Base-by-base conservation (phyloP, 2,113 vertebrate genomes). In the Coreoperca whiteheadi region DNA sequence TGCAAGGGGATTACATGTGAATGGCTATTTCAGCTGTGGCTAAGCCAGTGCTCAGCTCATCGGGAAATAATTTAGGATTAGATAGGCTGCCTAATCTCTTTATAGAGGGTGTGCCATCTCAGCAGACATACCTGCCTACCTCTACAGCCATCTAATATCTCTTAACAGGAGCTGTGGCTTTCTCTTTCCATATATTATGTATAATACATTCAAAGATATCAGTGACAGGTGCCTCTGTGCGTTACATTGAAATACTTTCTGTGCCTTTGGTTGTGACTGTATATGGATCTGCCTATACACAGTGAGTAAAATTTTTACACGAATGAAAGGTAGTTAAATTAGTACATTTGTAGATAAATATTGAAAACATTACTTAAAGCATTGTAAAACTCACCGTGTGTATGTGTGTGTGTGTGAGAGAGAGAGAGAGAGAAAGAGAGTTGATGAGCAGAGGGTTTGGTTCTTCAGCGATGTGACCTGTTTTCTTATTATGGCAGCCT, bases 21-120 rank as follows among this genome's bases (percentile, higher is more conserved):
- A 95, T 94, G 92, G 89, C 87, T 96, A 94, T 88, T 95, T 96
- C 94, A 96, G 96, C 96, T 96, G 95, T 93, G 94, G 94, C 95
- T 97, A 96, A 96, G 94, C 94, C 89, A 86, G 70, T 95, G 94
- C 95, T 96, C 95, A 96, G 92, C 94, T 93, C 86, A 88, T 94
- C 87, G 93, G 94, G 95, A 96, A 97, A 97, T 96, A 96, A 96
- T 97, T 97, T 97, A 93, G 96, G 97, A 99, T 99, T 98, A 98
- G 94, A 94, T 88, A 88, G 92, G 92, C 89, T 76, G 91, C 86
- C 87, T 98, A 98, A 98, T 98, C 97, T 97, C 96, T 97, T 99
- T 97, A 97, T 96, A 94, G 93, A 94, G 95, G 95, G 94, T 96
- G 90, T 98, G 97, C 96, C 92, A 92, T 94, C 95, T 98, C 97